Evolutionary conservation across 1,140 invertebrate genomes (phyloP).

Genomic region (Bactericera cockerelli): DNA sequence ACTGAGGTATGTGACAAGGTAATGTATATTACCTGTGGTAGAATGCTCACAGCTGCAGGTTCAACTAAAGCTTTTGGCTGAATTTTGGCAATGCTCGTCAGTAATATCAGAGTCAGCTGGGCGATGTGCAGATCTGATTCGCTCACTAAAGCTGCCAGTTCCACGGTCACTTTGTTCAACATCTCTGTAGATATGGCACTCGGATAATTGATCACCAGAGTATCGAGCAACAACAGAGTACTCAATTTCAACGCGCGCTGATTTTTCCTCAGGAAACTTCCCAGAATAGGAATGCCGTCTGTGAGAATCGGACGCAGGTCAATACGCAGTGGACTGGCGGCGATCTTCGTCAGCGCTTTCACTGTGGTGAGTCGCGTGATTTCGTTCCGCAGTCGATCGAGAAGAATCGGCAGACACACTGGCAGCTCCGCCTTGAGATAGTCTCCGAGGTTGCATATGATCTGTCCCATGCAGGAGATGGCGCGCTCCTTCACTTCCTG

Average conservation of each 20-base stretch:
- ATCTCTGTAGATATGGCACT: slow-evolving; percentile 49
- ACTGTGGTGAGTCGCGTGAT: slow-evolving; percentile 92
- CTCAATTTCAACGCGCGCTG: slow-evolving; percentile 86
- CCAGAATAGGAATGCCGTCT: slow-evolving; percentile 79
- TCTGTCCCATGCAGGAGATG: slow-evolving; percentile 92
- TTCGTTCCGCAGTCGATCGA: slow-evolving; percentile 89
- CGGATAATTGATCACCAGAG: slow-evolving; percentile 72
- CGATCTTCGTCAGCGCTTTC: slow-evolving; percentile 87
- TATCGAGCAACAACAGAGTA: slow-evolving; percentile 79
- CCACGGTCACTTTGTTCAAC: slow-evolving; percentile 58
- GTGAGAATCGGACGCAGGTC: slow-evolving; percentile 72
- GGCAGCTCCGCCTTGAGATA: slow-evolving; percentile 55
- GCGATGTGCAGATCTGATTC: slow-evolving; percentile 93
- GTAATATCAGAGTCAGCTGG: slow-evolving; percentile 64
- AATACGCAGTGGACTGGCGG: slow-evolving; percentile 73
- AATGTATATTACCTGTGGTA: slow-evolving; percentile 63
- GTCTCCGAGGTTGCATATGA: slow-evolving; percentile 83
- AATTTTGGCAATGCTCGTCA: slow-evolving; percentile 55
- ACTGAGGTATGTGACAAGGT: too few species aligned
- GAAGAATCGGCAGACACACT: slow-evolving; percentile 79
- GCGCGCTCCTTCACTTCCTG: slow-evolving; percentile 97
- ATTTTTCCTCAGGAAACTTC: slow-evolving; percentile 92
- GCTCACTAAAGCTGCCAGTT: slow-evolving; percentile 75
- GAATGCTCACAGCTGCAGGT: slow-evolving; percentile 42
- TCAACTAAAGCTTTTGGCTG: slow-evolving; percentile 50